Percentiles rank a stretch among this genome's conserved stretches.
These are phyloP conservation scores for Drosophila sordidapex DNA, from an alignment of 2,888 invertebrate species.

Conservation along the genomic window DNA sequence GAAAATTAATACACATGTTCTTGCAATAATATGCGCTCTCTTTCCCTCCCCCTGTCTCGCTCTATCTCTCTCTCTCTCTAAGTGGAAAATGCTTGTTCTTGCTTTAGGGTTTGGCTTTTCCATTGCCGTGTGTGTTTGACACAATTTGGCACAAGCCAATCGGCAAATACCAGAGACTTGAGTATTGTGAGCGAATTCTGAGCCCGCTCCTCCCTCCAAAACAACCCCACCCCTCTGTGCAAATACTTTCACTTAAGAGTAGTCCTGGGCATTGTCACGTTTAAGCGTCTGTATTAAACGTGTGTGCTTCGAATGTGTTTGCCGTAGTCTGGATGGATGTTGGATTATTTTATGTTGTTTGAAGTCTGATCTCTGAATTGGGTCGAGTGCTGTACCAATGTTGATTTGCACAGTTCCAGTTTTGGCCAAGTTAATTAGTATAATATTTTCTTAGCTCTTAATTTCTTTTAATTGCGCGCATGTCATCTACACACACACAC, in stretches of 20 bases:
- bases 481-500: constrained; percentile 31
- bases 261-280: constrained; percentile 58
- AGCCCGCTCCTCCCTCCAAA: background rate
- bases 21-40: constrained; percentile 47
- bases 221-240: background rate
- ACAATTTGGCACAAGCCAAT: constrained; percentile 50
- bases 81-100: constrained; percentile 13
- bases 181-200: constrained; percentile 34
- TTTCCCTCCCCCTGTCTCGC: background rate
- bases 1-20: constrained; percentile 74
- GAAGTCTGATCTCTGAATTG: constrained; percentile 37
- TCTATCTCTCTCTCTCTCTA: background rate
- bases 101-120: constrained; percentile 17
- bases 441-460: constrained; percentile 45
- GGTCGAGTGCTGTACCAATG: constrained; percentile 52
- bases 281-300: constrained; percentile 53
- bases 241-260: constrained; percentile 7
- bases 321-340: constrained; percentile 16
- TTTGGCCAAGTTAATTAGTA: constrained; percentile 66
- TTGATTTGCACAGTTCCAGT: constrained; percentile 44
- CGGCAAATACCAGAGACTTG: constrained; percentile 35
- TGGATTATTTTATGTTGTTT: constrained; percentile 29
- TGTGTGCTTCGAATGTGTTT: constrained; percentile 55
- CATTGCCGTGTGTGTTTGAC: constrained; percentile 48
- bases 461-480: constrained; percentile 63